Conservation (phyloP, 2,797 vertebrate genomes). For the Tolypeutes matacus region DNA sequence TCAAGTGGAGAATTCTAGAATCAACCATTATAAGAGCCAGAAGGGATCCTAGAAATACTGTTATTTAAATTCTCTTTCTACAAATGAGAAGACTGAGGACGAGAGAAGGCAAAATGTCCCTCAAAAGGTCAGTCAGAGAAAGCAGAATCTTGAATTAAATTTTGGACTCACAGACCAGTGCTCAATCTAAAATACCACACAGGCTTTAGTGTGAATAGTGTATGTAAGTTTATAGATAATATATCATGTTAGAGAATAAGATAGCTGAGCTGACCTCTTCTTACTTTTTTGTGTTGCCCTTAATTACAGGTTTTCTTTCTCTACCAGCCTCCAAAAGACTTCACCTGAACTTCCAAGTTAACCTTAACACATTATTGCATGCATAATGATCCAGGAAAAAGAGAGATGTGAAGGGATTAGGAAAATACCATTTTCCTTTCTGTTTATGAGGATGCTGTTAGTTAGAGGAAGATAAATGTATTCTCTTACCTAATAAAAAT, state of each 20-base stretch:
- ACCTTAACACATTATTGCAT: too few species aligned
- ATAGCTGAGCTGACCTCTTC: fast-evolving
- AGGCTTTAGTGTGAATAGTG: not conserved
- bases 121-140: not conserved
- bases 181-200: not conserved
- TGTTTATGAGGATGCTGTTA: not conserved
- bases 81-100: too few species aligned
- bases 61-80: not conserved
- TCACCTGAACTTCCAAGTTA: not conserved
- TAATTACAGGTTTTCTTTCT: not conserved
- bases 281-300: not conserved
- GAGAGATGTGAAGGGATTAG: not conserved
- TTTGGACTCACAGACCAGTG: not conserved
- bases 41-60: not conserved
- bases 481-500: not conserved
- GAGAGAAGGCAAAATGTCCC: not conserved
- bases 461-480: not conserved
- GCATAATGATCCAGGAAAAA: too few species aligned
- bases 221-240: fast-evolving
- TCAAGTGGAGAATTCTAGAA: not conserved
- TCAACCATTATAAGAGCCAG: not conserved
- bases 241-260: not conserved
- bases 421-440: not conserved
- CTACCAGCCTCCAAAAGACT: not conserved
- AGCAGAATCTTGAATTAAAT: not conserved